These are phyloP conservation scores for Amblyornis subalaris DNA, from an alignment of 2,113 vertebrate genomes.

Conservation along the genomic window DNA sequence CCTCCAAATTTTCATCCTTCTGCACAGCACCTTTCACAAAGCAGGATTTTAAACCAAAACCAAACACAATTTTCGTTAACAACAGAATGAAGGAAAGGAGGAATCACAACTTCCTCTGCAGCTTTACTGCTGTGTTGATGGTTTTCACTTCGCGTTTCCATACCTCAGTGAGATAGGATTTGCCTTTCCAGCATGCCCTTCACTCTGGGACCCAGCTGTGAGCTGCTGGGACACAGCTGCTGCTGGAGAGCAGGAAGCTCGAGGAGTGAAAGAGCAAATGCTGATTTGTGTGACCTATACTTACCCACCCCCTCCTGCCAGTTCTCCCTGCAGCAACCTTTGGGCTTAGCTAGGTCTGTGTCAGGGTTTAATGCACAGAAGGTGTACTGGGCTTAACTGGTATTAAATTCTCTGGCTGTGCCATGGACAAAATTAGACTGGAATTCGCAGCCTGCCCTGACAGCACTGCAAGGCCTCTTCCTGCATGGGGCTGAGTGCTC, in stretches of 20 bases:
- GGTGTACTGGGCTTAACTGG: background rate
- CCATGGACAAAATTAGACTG: background rate
- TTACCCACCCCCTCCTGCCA: background rate
- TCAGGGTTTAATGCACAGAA: background rate
- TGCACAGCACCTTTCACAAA: background rate
- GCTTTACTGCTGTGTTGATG: background rate
- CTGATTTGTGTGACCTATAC: background rate
- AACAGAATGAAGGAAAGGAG: background rate
- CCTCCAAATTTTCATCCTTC: background rate
- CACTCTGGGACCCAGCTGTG: background rate
- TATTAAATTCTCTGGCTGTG: background rate
- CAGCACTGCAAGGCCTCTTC: background rate
- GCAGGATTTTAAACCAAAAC: background rate
- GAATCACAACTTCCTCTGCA: background rate
- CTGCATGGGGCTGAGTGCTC: background rate
- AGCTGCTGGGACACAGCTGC: background rate
- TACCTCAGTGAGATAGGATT: background rate
- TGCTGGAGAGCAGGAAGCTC: background rate
- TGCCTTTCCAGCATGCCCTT: background rate
- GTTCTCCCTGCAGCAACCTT: background rate
- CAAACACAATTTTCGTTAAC: background rate
- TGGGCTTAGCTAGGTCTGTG: background rate
- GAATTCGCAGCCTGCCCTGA: background rate
- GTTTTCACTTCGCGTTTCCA: background rate
- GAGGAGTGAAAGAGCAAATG: background rate